Evolutionary conservation across 2,797 vertebrate genomes (phyloP).

Genomic region (Squalus acanthias): DNA sequence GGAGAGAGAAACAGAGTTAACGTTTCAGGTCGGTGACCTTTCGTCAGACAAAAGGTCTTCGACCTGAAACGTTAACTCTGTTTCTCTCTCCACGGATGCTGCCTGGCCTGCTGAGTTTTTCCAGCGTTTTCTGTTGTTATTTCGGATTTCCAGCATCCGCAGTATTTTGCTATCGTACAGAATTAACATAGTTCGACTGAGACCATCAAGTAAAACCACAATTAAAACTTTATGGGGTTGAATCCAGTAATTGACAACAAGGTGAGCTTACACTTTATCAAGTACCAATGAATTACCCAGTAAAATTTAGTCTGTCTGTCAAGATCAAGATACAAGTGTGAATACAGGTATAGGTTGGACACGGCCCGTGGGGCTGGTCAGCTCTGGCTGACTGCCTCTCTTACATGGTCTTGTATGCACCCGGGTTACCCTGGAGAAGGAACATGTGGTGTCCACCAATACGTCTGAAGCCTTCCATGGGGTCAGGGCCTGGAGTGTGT

Average conservation of each 20-base stretch:
- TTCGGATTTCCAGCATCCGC: no score
- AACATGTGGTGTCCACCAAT: not conserved
- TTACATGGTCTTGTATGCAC: no score
- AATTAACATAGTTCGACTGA: not conserved
- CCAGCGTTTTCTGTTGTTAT: no score
- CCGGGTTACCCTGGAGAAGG: no score
- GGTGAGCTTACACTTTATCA: not conserved
- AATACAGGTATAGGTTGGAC: not conserved
- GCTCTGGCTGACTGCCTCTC: not conserved
- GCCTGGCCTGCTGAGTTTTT: no score
- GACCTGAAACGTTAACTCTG: no score
- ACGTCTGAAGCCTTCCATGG: no score
- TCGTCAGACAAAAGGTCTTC: no score
- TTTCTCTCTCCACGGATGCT: no score
- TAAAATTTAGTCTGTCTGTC: not conserved
- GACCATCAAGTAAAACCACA: not conserved
- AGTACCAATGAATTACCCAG: not conserved
- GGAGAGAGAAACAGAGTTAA: no score
- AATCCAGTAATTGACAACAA: not conserved
- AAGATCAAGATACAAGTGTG: not conserved
- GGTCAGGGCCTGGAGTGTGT: not conserved
- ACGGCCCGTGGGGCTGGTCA: not conserved
- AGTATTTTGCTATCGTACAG: not conserved
- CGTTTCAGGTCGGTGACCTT: no score
- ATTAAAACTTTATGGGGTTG: not conserved